A percentile compares a stretch with the other conserved stretches of the same genome.
Evolutionary conservation across 2,113 vertebrate genomes (phyloP).

Genomic region (Willisornis vidua): DNA sequence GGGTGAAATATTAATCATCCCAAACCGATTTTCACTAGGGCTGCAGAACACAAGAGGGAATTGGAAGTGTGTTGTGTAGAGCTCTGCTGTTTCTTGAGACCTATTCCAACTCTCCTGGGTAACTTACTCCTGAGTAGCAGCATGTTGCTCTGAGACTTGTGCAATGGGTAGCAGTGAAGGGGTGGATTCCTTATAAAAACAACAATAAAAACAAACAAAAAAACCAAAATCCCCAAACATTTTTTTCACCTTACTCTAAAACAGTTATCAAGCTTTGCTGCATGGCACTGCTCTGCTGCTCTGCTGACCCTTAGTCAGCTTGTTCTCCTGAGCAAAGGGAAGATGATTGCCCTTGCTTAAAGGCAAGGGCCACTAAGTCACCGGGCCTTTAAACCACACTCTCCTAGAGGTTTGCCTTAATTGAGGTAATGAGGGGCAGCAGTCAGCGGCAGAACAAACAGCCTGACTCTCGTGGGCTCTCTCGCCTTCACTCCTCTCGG

Average conservation of each 20-base stretch:
- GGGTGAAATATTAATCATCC: not conserved
- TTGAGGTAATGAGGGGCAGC: slow-evolving; percentile 52
- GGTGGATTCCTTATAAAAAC: not conserved
- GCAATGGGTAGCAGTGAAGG: too few relatives aligned
- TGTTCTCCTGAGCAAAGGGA: not conserved
- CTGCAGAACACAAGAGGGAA: not conserved
- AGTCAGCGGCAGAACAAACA: not conserved
- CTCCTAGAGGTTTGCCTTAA: slow-evolving; percentile 46
- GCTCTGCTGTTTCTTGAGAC: not conserved
- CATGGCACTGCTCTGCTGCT: not conserved
- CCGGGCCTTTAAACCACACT: not conserved
- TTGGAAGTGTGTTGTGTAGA: not conserved
- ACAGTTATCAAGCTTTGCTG: rapidly evolving
- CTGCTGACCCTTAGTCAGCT: not conserved
- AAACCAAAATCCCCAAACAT: too few relatives aligned
- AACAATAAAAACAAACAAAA: too few relatives aligned
- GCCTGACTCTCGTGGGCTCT: not conserved
- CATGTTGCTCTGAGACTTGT: rapidly evolving
- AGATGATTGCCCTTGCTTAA: not conserved
- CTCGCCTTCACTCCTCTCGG: not conserved
- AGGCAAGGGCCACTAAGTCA: not conserved
- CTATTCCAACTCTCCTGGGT: not conserved
- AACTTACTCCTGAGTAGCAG: not conserved
- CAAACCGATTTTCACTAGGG: not conserved
- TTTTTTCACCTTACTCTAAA: rapidly evolving